These are phyloP conservation scores for Drosophila seguyi DNA, from an alignment of 1,140 invertebrate species.

Conservation along the genomic window DNA sequence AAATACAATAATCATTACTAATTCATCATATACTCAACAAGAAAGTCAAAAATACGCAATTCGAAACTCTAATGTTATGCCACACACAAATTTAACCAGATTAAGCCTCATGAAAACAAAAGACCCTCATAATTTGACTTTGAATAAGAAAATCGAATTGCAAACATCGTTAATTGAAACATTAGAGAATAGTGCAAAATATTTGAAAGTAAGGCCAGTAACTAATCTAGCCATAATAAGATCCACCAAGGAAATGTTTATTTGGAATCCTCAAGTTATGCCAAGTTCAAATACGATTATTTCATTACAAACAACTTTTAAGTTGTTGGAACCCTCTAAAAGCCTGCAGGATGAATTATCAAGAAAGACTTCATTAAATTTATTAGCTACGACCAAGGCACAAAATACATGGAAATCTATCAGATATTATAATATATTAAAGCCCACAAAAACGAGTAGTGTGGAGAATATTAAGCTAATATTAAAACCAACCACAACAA, in stretches of 20 bases:
- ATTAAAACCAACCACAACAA: neutral
- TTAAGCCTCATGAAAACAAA: neutral
- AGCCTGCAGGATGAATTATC: neutral
- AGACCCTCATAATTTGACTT: neutral
- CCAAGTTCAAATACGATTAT: neutral
- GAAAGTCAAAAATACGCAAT: neutral
- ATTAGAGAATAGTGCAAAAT: neutral
- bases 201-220: neutral
- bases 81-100: neutral
- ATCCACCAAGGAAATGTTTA: slow-evolving; percentile 3
- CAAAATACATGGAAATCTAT: neutral
- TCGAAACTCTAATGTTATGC: neutral
- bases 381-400: neutral
- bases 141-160: neutral
- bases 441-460: neutral
- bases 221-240: neutral
- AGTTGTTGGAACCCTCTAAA: slow-evolving; percentile 21
- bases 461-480: neutral
- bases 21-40: neutral
- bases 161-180: neutral
- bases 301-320: neutral
- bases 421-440: slow-evolving; percentile 1
- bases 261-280: neutral
- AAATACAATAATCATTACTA: neutral
- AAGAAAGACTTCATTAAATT: neutral